These are phyloP conservation scores for Thermophis baileyi DNA, from an alignment of 2,113 vertebrate genomes.

Conservation along the genomic window DNA sequence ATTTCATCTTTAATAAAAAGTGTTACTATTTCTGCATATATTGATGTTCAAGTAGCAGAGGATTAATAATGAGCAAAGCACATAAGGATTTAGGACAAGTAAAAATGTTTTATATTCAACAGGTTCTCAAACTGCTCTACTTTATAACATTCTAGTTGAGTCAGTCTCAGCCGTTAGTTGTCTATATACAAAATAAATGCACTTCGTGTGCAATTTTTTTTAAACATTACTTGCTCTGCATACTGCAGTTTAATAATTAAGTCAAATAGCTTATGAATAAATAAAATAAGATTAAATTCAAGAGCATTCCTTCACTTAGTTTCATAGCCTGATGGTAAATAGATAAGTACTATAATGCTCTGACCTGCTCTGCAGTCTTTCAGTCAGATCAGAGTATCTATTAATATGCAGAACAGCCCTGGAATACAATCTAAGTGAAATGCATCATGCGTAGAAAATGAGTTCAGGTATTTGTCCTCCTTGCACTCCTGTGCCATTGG, in stretches of 20 bases:
- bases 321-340: slow-evolving; percentile 65
- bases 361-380: slow-evolving; percentile 59
- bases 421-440: slow-evolving; percentile 66
- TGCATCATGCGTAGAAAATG: slow-evolving; percentile 89
- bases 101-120: slow-evolving; percentile 68
- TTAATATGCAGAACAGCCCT: slow-evolving; percentile 68
- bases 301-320: slow-evolving; percentile 74
- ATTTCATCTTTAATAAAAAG: background rate
- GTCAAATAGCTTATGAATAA: slow-evolving; percentile 84
- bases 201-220: slow-evolving; percentile 71
- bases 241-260: slow-evolving; percentile 76
- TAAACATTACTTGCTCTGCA: slow-evolving; percentile 62
- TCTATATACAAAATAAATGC: slow-evolving; percentile 77
- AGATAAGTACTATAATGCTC: slow-evolving; percentile 60
- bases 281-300: slow-evolving; percentile 78
- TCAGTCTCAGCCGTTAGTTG: slow-evolving; percentile 75
- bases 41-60: background rate
- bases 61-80: slow-evolving; percentile 39
- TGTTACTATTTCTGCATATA: background rate
- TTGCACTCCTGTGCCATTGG: slow-evolving; percentile 97
- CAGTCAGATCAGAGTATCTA: slow-evolving; percentile 61
- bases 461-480: slow-evolving; percentile 97
- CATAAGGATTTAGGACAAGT: slow-evolving; percentile 59
- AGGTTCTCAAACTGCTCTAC: slow-evolving; percentile 69
- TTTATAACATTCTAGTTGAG: slow-evolving; percentile 76